Evolutionary conservation across 2,113 vertebrate genomes (phyloP).

Genomic region (Hemiprocne comata): DNA sequence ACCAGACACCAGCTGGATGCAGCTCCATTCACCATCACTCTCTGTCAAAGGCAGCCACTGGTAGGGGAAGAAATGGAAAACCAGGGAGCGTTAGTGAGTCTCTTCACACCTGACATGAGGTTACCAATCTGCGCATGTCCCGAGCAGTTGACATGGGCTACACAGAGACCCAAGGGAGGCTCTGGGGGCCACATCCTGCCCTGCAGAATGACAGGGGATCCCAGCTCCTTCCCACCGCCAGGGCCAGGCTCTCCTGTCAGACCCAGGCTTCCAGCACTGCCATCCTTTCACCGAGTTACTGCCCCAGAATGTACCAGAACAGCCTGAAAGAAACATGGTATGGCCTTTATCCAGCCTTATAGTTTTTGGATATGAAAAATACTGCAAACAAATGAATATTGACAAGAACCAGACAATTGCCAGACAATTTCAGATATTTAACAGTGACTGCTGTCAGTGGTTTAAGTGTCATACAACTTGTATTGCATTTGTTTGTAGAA

Average conservation of each 20-base stretch:
- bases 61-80: not conserved
- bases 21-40: no score
- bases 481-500: not conserved
- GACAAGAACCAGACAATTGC: not conserved
- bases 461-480: not conserved
- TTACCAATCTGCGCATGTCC: not conserved
- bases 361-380: not conserved
- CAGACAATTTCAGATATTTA: not conserved
- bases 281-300: not conserved
- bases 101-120: not conserved
- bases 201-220: not conserved
- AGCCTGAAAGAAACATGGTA: not conserved
- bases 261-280: not conserved
- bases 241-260: not conserved
- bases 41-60: not conserved
- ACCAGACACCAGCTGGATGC: no score
- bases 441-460: not conserved
- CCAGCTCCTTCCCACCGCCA: accelerated
- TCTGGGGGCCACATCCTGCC: not conserved
- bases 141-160: accelerated
- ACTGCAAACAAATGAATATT: not conserved
- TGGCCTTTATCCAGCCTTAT: not conserved
- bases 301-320: not conserved
- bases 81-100: not conserved
- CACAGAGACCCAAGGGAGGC: not conserved